phyloP scores from a whole-genome alignment of 2,888 invertebrate genomes.

The Netelia inedita region DNA sequence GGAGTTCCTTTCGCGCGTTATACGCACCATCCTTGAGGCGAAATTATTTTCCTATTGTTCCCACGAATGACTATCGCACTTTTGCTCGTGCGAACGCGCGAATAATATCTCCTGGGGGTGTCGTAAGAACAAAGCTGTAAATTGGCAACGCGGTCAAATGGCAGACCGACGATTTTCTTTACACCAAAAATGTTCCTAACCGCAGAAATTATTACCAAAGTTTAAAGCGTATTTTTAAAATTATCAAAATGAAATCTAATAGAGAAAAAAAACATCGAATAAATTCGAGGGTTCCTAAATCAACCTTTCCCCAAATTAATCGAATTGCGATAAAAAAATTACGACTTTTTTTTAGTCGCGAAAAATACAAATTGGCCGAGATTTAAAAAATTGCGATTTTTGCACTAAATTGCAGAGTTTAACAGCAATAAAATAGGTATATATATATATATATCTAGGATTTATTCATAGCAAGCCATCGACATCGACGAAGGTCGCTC shows the following conservation, averaged over 20 bases:
- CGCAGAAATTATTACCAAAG: neutral
- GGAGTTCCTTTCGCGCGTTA: conserved; percentile 44
- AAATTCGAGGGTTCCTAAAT: neutral
- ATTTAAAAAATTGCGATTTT: too few species aligned
- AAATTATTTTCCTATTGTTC: conserved; percentile 66
- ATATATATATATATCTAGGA: neutral
- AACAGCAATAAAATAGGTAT: neutral
- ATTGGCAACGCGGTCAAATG: conserved; percentile 22
- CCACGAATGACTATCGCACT: conserved; percentile 54
- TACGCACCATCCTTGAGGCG: conserved; percentile 15
- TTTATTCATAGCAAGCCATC: conserved; percentile 30
- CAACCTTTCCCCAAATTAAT: too few species aligned
- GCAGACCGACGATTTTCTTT: conserved; percentile 7
- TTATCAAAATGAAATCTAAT: neutral
- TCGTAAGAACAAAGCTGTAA: conserved; percentile 44
- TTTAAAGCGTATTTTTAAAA: neutral
- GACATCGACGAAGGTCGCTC: conserved; percentile 70
- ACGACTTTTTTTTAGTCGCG: too few species aligned
- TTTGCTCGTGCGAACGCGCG: conserved; percentile 35
- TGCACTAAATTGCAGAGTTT: too few species aligned
- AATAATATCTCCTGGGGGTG: conserved; percentile 37
- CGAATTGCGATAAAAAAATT: too few species aligned
- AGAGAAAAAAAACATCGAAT: neutral
- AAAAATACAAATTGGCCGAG: too few species aligned
- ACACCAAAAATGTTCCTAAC: neutral